These are phyloP conservation scores for Anolis sagrei DNA, from an alignment of 2,113 vertebrate genomes.

Conservation along the genomic window DNA sequence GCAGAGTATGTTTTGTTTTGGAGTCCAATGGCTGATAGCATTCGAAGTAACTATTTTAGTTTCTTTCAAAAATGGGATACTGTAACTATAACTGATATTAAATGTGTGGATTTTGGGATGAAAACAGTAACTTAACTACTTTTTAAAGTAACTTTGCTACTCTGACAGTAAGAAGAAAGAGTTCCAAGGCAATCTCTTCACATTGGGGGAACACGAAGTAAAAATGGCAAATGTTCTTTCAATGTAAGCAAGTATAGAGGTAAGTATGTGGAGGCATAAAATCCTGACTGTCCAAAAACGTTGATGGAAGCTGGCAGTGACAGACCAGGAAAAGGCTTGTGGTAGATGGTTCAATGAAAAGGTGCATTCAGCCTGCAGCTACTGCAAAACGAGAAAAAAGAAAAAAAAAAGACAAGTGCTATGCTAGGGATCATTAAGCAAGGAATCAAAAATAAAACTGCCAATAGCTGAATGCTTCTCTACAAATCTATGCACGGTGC, in stretches of 20 bases:
- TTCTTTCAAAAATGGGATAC: no score
- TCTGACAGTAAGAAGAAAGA: not conserved
- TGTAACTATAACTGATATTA: no score
- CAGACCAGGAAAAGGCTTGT: not conserved
- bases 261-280: not conserved
- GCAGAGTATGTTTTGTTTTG: no score
- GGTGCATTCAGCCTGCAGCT: not conserved
- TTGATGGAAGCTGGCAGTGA: not conserved
- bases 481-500: not conserved
- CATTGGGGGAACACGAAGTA: not conserved
- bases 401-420: not conserved
- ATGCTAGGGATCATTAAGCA: not conserved
- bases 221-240: not conserved
- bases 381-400: not conserved
- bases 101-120: no score
- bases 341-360: not conserved
- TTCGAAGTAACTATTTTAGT: no score
- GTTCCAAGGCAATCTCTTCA: not conserved
- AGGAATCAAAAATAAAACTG: not conserved
- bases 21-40: no score
- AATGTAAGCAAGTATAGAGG: not conserved
- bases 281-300: not conserved
- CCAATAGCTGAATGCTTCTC: not conserved
- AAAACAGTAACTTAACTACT: no score
- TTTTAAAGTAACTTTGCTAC: no score